Evolutionary conservation across 1,140 invertebrate species (phyloP).

Genomic region (Cephus cinctus): DNA sequence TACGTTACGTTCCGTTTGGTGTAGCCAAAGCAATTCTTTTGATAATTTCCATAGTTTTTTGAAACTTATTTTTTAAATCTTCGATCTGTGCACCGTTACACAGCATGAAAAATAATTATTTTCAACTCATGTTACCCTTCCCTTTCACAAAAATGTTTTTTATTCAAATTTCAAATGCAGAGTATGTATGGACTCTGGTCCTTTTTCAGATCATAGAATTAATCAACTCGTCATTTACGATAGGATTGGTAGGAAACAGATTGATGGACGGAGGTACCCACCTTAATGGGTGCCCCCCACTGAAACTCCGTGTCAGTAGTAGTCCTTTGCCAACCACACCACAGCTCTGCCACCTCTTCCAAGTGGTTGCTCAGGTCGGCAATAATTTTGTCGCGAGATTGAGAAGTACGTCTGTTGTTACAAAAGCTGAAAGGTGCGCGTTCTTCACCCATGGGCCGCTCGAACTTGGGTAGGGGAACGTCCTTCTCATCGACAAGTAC

Average conservation of each 20-base stretch:
- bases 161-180: background rate
- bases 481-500: conserved; percentile 17
- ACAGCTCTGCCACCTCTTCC: conserved; percentile 25
- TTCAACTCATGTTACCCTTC: too few relatives aligned
- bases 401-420: conserved; percentile 12
- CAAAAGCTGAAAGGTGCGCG: conserved; percentile 16
- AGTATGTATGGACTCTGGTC: background rate
- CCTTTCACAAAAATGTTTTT: too few relatives aligned
- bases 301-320: conserved; percentile 18
- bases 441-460: conserved; percentile 9
- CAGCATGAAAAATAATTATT: too few relatives aligned
- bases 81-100: too few relatives aligned
- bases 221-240: too few relatives aligned
- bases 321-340: conserved; percentile 15
- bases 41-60: too few relatives aligned
- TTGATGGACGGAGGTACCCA: conserved; percentile 38
- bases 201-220: too few relatives aligned
- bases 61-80: too few relatives aligned
- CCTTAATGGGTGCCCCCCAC: conserved; percentile 44
- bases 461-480: conserved; percentile 21
- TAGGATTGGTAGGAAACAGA: conserved; percentile 22
- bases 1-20: too few relatives aligned
- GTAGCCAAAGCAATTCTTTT: too few relatives aligned
- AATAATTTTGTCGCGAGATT: conserved; percentile 19
- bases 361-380: conserved; percentile 23